phyloP scores from a whole-genome alignment of 1,140 invertebrate species.

The Ctenoplectra terminalis region DNA sequence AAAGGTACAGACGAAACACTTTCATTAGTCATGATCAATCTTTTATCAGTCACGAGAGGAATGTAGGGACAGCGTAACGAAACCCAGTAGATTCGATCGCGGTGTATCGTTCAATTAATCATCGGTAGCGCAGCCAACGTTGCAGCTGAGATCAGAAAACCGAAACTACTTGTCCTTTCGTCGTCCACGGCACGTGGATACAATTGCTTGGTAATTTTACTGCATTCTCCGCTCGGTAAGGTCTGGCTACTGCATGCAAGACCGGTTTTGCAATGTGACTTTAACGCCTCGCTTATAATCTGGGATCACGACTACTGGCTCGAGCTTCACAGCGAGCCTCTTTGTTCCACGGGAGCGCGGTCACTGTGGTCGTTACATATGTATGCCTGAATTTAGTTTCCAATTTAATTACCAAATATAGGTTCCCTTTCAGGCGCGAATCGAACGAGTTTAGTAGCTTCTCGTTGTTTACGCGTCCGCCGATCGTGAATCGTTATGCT shows the following conservation, averaged over 20 bases:
- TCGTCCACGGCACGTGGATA: too few species aligned
- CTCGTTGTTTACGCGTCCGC: background rate
- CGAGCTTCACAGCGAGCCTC: constrained; percentile 40
- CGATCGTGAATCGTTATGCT: too few species aligned
- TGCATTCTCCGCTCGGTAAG: constrained; percentile 34
- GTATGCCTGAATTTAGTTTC: constrained; percentile 35
- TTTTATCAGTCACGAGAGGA: too few species aligned
- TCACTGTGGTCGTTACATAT: background rate
- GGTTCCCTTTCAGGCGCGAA: background rate
- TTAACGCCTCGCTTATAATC: constrained; percentile 63
- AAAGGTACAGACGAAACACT: background rate
- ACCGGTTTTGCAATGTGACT: constrained; percentile 64
- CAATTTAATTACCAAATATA: constrained; percentile 59
- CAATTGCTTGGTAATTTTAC: constrained; percentile 57
- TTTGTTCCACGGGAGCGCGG: constrained; percentile 53
- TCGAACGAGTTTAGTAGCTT: too few species aligned
- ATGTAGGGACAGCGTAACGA: background rate
- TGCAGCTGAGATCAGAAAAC: background rate
- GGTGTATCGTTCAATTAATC: constrained; percentile 24
- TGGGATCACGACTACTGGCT: constrained; percentile 54
- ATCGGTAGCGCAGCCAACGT: background rate
- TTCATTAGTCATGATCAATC: background rate
- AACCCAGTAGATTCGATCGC: background rate
- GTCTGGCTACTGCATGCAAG: constrained; percentile 37
- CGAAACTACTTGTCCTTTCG: constrained; percentile 26